These are phyloP conservation scores for Phaethornis superciliosus DNA, from an alignment of 2,113 vertebrate species.

Conservation along the genomic window DNA sequence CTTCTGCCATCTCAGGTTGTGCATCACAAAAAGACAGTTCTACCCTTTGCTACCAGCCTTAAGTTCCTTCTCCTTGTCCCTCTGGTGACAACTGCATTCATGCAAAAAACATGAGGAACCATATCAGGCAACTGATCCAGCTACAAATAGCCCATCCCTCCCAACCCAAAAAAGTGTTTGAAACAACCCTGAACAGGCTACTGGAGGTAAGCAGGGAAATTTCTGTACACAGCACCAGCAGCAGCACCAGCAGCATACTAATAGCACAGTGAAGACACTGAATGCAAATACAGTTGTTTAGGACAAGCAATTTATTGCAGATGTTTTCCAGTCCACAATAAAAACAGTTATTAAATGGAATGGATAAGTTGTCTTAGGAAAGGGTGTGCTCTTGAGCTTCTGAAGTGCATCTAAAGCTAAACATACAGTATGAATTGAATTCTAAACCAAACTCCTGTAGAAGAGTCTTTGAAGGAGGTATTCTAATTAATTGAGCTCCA, in stretches of 20 bases:
- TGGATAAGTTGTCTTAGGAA: neutral
- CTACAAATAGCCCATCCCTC: neutral
- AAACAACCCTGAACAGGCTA: neutral
- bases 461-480: slow-evolving; percentile 1
- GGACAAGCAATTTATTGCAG: neutral
- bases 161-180: neutral
- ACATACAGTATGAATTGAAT: neutral
- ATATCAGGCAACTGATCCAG: neutral
- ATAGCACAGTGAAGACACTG: neutral
- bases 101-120: neutral
- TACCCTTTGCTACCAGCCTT: neutral
- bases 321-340: neutral
- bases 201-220: neutral
- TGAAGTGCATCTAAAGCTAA: neutral
- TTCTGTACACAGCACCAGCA: neutral
- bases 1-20: neutral
- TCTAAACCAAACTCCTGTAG: neutral
- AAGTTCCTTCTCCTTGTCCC: neutral
- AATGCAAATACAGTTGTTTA: neutral
- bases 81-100: neutral
- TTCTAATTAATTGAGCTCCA: slow-evolving; percentile 43
- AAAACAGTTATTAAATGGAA: neutral
- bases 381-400: neutral
- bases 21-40: neutral
- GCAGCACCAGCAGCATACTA: neutral